Conservation (phyloP, 2,113 vertebrate genomes). For the human region DNA sequence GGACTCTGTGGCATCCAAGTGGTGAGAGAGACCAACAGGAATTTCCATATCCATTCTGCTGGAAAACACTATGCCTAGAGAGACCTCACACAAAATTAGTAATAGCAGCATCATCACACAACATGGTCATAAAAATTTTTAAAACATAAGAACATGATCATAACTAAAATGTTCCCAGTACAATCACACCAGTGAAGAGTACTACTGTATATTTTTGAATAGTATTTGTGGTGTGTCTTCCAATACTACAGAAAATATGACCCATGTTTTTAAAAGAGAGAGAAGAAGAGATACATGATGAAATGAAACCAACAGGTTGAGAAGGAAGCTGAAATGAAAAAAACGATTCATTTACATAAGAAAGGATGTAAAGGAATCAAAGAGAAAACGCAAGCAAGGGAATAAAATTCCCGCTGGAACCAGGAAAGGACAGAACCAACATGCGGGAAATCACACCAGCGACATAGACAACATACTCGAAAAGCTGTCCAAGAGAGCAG, state of each 20-base stretch:
- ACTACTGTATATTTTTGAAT: not conserved
- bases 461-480: not conserved
- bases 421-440: not conserved
- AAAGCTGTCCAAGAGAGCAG: not conserved
- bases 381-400: not conserved
- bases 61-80: not conserved
- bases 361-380: not conserved
- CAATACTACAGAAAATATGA: not conserved
- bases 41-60: not conserved
- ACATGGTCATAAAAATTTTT: not conserved
- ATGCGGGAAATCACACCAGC: not conserved
- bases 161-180: not conserved
- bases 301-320: not conserved
- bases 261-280: not conserved
- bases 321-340: not conserved
- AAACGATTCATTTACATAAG: not conserved
- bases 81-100: not conserved
- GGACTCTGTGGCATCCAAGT: not conserved
- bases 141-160: not conserved
- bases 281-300: not conserved
- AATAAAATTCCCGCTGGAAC: not conserved
- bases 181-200: not conserved
- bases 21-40: not conserved
- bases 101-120: not conserved
- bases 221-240: not conserved